Evolutionary conservation across 2,113 vertebrate genomes (phyloP).

Genomic region (Pavo muticus): DNA sequence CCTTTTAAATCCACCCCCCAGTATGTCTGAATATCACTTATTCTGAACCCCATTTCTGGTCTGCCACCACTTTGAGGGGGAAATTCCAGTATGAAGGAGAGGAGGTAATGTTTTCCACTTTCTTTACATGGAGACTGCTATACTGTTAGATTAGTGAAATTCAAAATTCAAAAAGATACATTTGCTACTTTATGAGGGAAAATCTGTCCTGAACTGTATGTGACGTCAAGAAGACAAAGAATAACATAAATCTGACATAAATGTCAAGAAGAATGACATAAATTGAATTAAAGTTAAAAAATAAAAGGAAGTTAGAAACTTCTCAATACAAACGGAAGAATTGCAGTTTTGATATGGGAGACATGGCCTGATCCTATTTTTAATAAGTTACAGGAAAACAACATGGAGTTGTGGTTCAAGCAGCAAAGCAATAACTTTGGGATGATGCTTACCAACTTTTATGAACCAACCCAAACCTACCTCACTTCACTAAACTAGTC

Average conservation of each 20-base stretch:
- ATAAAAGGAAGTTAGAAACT: background rate
- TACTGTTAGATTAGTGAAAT: background rate
- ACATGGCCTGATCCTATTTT: background rate
- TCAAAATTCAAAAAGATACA: background rate
- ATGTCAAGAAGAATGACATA: background rate
- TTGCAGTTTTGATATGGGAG: background rate
- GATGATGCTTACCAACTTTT: background rate
- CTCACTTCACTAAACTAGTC: background rate
- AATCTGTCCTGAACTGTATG: background rate
- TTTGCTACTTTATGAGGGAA: background rate
- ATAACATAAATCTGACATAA: background rate
- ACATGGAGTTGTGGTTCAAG: background rate
- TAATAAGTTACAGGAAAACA: background rate
- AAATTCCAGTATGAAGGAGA: conserved; percentile 8
- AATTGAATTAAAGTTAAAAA: background rate
- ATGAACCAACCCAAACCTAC: background rate
- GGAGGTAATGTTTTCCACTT: background rate
- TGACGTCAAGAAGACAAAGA: background rate
- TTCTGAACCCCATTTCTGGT: background rate
- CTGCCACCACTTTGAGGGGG: background rate
- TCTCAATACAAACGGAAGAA: background rate
- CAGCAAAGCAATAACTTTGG: background rate
- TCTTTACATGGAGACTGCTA: background rate
- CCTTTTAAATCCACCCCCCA: background rate
- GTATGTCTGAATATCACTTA: background rate